Base-by-base conservation (phyloP, 2,797 vertebrate genomes). In the Halcyon chelicuti region DNA sequence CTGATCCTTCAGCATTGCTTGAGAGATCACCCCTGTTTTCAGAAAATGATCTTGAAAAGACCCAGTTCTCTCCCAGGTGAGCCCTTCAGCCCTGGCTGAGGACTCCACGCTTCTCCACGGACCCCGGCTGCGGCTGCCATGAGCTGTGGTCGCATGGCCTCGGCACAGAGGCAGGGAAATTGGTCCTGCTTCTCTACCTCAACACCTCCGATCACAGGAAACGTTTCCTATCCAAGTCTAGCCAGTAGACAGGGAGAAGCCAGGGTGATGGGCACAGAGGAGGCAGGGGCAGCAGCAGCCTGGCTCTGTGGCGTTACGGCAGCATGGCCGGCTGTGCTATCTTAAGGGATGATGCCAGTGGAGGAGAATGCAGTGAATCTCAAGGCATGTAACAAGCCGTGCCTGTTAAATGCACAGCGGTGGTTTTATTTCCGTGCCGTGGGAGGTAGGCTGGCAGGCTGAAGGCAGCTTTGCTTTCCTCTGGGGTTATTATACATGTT, bases 281-380 rank as follows among this genome's bases (percentile, higher is more conserved):
- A 5, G 74, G 73, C n/a, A 5, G 2, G 46, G 54, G 88, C 70
- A 61, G 93, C 73, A 68, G 66, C 70, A 66, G 46, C 58, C 54
- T 23, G 80, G 20, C 73, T 80, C 37, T 0, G 1, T 67, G 60
- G 7, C 1, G 0, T 58, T 47, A 14, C 1, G 4, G 58, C 61
- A 62, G 73, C 7, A 1, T 46, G 39, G 51, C 40, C 1, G 2
- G 54, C 80, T 49, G 51, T 51, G 63, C 82, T 91, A 5, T 77
- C 72, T 86, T 35, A 22, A 58, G 75, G 80, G 63, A 67, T 95
- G 74, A 90, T 91, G 80, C 58, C 84, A 92, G 58, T 62, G 33
- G 80, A 84, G 66, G 91, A 89, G 31, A 94, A 95, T 37, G 51
- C 74, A 78, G 66, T 54, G 73, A 51, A 75, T 62, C 51, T 80